phyloP scores from a whole-genome alignment of 2,797 vertebrate species.

The Vireo griseus region DNA sequence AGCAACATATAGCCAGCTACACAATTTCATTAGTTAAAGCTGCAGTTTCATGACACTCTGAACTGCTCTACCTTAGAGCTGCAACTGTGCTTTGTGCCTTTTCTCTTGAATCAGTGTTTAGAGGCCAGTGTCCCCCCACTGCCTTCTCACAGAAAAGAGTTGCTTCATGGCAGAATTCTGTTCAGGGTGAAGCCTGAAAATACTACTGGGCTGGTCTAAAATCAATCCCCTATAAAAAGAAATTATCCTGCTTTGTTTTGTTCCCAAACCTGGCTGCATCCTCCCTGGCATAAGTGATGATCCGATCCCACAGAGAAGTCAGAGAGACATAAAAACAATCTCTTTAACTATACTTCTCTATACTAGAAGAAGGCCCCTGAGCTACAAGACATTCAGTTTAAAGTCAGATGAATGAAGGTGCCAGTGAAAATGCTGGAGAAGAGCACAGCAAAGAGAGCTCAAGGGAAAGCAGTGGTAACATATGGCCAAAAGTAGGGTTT shows the following conservation, averaged over 20 bases:
- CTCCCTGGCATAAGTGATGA: background rate
- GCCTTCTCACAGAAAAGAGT: background rate
- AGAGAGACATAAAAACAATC: background rate
- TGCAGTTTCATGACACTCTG: background rate
- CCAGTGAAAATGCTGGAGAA: slow-evolving; percentile 56
- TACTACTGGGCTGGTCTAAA: background rate
- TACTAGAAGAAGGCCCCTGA: background rate
- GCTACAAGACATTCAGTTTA: background rate
- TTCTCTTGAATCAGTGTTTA: background rate
- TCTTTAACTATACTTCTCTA: background rate
- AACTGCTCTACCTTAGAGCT: background rate
- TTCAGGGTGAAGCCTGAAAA: background rate
- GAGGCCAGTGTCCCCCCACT: background rate
- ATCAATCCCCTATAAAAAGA: background rate
- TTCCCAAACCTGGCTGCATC: background rate
- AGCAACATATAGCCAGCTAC: background rate
- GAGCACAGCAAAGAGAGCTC: slow-evolving; percentile 57
- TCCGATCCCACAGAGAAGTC: background rate
- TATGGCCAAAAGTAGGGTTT: slow-evolving; percentile 68
- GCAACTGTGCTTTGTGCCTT: background rate
- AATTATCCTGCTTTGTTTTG: background rate
- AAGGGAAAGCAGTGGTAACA: slow-evolving; percentile 59
- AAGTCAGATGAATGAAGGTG: slow-evolving; percentile 53
- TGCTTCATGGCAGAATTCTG: background rate
- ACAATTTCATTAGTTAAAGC: background rate